Percentiles rank a stretch among this genome's conserved stretches.
Evolutionary conservation across 2,113 vertebrate species (phyloP).

Genomic region (Colinus virginianus): DNA sequence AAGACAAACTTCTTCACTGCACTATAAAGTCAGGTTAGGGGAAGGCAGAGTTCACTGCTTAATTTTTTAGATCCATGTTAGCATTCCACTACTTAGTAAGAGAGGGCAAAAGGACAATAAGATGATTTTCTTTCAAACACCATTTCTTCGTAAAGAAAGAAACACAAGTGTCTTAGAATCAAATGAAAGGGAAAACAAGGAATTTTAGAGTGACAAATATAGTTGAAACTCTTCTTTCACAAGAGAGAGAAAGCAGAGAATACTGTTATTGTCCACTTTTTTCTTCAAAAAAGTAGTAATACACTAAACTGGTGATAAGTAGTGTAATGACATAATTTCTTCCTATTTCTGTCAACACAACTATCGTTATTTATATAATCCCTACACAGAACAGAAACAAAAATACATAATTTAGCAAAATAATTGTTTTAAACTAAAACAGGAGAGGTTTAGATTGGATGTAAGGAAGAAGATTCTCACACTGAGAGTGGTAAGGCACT

Average conservation of each 20-base stretch:
- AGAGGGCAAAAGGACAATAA: conserved; percentile 23
- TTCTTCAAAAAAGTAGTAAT: neutral
- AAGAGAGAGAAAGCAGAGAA: neutral
- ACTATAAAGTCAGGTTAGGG: neutral
- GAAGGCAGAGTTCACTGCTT: neutral
- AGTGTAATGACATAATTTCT: neutral
- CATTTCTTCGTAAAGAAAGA: neutral
- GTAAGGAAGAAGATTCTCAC: too few species aligned
- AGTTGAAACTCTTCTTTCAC: neutral
- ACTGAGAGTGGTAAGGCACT: too few species aligned
- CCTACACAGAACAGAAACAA: neutral
- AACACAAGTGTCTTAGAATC: neutral
- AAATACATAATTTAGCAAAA: neutral
- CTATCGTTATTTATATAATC: too few species aligned
- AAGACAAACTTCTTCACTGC: neutral
- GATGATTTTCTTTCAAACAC: conserved; percentile 3
- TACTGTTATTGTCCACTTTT: accelerated
- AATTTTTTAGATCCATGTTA: conserved; percentile 26
- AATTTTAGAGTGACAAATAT: neutral
- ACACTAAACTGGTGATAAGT: neutral
- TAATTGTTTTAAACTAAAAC: too few species aligned
- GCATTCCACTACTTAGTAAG: conserved; percentile 40
- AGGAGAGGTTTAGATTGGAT: too few species aligned
- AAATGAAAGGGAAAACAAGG: neutral
- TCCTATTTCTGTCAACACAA: neutral